These are phyloP conservation scores for Heterodera filipjevi DNA, from an alignment of 2,888 invertebrate genomes.

Conservation along the genomic window DNA sequence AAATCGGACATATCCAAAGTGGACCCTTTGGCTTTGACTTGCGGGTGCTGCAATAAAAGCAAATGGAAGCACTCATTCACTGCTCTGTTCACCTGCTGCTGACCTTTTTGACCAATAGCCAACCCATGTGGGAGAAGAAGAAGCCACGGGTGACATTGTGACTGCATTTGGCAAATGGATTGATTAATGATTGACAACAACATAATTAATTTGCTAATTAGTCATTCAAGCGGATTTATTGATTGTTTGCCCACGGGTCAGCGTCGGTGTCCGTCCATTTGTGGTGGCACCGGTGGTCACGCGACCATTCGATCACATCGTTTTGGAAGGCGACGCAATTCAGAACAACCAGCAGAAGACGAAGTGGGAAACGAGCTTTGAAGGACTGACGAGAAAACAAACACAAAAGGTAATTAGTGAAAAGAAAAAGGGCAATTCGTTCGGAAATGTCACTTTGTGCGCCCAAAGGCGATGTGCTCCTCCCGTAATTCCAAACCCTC, in stretches of 20 bases:
- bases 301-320: slow-evolving; percentile 79
- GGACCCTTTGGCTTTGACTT: slow-evolving; percentile 70
- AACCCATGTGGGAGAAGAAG: slow-evolving; percentile 90
- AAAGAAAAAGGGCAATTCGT: no score
- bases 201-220: not conserved
- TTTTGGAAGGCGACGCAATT: slow-evolving; percentile 83
- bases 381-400: no score
- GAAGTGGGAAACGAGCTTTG: slow-evolving; percentile 84
- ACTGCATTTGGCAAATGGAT: not conserved
- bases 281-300: slow-evolving; percentile 83
- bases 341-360: slow-evolving; percentile 78
- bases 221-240: slow-evolving; percentile 76
- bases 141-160: slow-evolving; percentile 89
- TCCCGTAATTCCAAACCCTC: slow-evolving; percentile 85
- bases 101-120: slow-evolving; percentile 80
- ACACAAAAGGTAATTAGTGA: no score
- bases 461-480: slow-evolving; percentile 95
- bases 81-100: slow-evolving; percentile 67
- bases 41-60: slow-evolving; percentile 77
- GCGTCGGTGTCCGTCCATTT: slow-evolving; percentile 91
- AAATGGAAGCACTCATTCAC: slow-evolving; percentile 17
- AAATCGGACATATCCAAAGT: slow-evolving; percentile 81
- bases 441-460: slow-evolving; percentile 72
- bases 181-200: slow-evolving; percentile 72
- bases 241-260: slow-evolving; percentile 78